These are phyloP conservation scores for Muscicapa striata DNA, from an alignment of 2,797 vertebrate species.

Conservation along the genomic window DNA sequence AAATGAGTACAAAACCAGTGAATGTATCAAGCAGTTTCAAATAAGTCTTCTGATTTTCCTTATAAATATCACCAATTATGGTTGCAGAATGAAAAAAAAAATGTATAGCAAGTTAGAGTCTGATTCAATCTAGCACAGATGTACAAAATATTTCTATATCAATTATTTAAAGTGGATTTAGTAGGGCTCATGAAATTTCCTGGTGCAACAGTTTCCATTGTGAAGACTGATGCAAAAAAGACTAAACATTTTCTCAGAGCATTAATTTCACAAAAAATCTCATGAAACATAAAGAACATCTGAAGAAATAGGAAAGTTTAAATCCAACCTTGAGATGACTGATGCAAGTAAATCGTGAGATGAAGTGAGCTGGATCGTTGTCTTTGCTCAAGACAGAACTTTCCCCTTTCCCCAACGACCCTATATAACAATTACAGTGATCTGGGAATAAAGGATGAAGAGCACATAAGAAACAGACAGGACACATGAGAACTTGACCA, in stretches of 20 bases:
- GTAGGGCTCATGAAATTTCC: background rate
- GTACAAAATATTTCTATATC: background rate
- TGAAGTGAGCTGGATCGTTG: background rate
- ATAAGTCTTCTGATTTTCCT: background rate
- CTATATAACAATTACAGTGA: background rate
- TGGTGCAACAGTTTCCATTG: background rate
- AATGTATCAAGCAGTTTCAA: background rate
- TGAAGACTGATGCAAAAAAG: background rate
- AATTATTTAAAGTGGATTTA: background rate
- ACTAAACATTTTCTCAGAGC: background rate
- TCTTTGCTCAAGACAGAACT: background rate
- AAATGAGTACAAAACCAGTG: background rate
- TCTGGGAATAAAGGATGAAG: background rate
- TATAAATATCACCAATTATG: background rate
- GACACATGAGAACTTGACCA: background rate
- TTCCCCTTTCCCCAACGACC: background rate
- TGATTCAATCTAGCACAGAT: background rate
- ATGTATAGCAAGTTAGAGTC: background rate
- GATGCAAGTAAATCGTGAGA: background rate
- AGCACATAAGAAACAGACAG: rapidly evolving
- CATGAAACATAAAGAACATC: background rate
- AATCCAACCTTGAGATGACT: background rate
- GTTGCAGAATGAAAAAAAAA: background rate
- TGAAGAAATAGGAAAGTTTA: background rate
- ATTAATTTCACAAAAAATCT: background rate